Conservation (phyloP, 2,888 invertebrate species). For the Rotaria macrura region DNA sequence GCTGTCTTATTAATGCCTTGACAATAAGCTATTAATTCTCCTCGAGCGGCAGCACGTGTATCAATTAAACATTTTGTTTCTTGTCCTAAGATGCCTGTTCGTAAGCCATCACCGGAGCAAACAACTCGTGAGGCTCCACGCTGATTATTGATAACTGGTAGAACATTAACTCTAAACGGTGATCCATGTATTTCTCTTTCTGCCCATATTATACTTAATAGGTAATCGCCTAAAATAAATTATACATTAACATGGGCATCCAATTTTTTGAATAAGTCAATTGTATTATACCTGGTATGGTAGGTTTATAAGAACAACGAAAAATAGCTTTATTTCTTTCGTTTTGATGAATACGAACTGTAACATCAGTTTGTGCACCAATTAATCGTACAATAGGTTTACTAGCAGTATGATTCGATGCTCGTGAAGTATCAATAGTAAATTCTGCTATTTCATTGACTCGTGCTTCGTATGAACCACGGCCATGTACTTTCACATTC, state of each 20-base stretch:
- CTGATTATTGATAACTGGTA: constrained; percentile 37
- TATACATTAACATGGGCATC: too few relatives aligned
- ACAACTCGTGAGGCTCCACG: constrained; percentile 51
- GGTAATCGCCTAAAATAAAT: constrained; percentile 54
- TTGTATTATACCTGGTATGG: constrained; percentile 51
- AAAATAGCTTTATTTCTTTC: constrained; percentile 67
- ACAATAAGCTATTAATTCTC: constrained; percentile 90
- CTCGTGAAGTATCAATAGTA: constrained; percentile 72
- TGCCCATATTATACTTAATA: constrained; percentile 82
- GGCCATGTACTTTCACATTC: constrained; percentile 62
- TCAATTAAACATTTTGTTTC: constrained; percentile 94
- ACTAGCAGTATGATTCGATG: constrained; percentile 56
- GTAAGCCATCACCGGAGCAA: constrained; percentile 82
- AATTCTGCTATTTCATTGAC: constrained; percentile 85
- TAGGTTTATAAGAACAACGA: constrained; percentile 78
- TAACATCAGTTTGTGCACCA: constrained; percentile 66
- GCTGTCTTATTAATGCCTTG: constrained; percentile 84
- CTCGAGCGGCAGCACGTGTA: constrained; percentile 76
- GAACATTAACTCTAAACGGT: constrained; percentile 56
- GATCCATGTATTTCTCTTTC: constrained; percentile 67
- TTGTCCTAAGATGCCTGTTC: constrained; percentile 81
- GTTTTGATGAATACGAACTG: constrained; percentile 66
- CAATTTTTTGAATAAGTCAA: too few relatives aligned
- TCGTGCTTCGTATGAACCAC: constrained; percentile 78
- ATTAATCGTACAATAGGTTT: constrained; percentile 60